Conservation (phyloP, 2,888 invertebrate genomes). For the Anodontia alba region DNA sequence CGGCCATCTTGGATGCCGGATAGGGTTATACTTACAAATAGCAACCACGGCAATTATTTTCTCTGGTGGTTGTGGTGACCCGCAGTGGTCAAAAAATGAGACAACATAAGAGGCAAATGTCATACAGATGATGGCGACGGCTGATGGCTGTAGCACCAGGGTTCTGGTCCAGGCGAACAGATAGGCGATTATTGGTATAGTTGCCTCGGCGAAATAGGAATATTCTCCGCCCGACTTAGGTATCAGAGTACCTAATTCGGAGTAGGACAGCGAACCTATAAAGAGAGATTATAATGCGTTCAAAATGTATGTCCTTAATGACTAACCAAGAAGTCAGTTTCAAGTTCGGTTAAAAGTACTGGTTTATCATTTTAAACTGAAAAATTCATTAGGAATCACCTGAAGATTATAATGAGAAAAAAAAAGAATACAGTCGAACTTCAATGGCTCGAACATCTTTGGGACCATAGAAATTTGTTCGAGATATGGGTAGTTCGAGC, state of each 20-base stretch:
- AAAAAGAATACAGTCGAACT: no score
- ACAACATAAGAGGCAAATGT: conserved; percentile 79
- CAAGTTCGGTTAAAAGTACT: no score
- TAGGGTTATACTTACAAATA: conserved; percentile 72
- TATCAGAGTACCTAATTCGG: conserved; percentile 92
- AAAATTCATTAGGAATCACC: no score
- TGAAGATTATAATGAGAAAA: no score
- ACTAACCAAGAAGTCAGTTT: no score
- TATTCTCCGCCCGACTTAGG: conserved; percentile 93
- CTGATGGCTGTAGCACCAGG: conserved; percentile 81
- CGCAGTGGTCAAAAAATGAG: conserved; percentile 77
- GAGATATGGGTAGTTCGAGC: no score
- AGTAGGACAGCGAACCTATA: conserved; percentile 91
- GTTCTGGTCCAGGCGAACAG: conserved; percentile 87
- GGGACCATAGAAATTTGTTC: no score
- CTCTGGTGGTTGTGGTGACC: conserved; percentile 68
- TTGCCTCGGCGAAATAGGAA: conserved; percentile 87
- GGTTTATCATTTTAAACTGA: no score
- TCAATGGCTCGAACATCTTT: no score
- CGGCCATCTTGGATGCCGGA: no score
- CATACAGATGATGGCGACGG: conserved; percentile 86
- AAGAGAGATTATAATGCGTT: no score
- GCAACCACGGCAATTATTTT: conserved; percentile 71
- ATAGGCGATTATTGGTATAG: conserved; percentile 85
- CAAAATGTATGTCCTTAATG: no score